Evolutionary conservation across 2,113 vertebrate genomes (phyloP), one percentile per base, ranked within the genome.

Genomic region (Gallinago paraguaiae): DNA sequence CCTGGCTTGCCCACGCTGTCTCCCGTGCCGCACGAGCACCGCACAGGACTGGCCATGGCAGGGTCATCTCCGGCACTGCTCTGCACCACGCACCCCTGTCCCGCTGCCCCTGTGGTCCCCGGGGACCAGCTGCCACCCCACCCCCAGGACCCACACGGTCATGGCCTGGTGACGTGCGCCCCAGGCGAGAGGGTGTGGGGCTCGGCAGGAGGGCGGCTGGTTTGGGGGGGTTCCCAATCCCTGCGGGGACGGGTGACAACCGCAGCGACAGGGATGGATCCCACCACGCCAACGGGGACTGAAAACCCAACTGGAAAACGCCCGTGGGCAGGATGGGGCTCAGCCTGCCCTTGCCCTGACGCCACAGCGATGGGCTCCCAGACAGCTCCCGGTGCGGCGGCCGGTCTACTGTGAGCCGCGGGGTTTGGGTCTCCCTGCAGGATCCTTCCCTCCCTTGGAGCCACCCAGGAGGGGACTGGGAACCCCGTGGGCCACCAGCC

Each of bases 231-330:
- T 54, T 54, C 41, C 60, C 50, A 48, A 12, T 4, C 28, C 50
- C 75, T 48, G 54, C 35, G 5, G 10, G 3, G n/a, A 2, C 24
- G 45, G 46, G 13, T 41, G 51, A 80, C 67, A 80, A 74, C 31
- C 22, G 39, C 68, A 45, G 48, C 0, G 6, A 31, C 37, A 28
- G 27, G 67, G 46, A 31, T 37, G 35, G 75, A 90, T 50, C 80
- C 50, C 57, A 72, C 76, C 72, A 39, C 0, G 0, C 50, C 70
- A 23, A 22, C 0, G 0, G 48, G 57, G 65, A 63, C 14, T 59
- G 78, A 90, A 93, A 92, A 86, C 27, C 68, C 82, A 75, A 43
- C 64, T 39, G 92, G 80, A 93, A 91, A 93, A 84, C 1, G 14
- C 61, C 71, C 11, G 23, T n/a, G 85, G 68, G 76, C 71, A 67